phyloP scores from a whole-genome alignment of 2,113 vertebrate species.

The Phainopepla nitens region DNA sequence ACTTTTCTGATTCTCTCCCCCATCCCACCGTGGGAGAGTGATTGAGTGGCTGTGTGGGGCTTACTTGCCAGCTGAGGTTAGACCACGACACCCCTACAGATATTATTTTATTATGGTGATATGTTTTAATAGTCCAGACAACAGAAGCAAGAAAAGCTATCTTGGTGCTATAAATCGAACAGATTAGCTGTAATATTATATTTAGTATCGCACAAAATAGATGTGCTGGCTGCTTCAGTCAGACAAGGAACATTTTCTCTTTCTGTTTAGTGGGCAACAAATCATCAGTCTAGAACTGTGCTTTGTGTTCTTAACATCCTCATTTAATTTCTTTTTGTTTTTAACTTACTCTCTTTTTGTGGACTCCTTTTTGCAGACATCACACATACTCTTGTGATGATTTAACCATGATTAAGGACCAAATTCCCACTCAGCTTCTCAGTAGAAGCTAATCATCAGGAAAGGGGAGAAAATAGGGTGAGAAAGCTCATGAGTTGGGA shows the following conservation, averaged over 20 bases:
- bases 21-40: not conserved
- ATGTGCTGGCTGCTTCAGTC: not conserved
- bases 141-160: conserved; percentile 7
- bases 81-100: not conserved
- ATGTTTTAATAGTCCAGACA: conserved; percentile 26
- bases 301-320: not conserved
- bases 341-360: not conserved
- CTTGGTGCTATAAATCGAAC: conserved; percentile 31
- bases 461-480: not conserved
- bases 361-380: not conserved
- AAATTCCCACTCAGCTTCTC: not conserved
- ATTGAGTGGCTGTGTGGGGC: not conserved
- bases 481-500: not conserved
- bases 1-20: not conserved
- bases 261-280: not conserved
- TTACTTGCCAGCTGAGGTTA: not conserved
- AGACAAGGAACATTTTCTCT: conserved; percentile 1
- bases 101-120: conserved; percentile 14
- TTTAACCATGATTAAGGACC: not conserved
- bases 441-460: not conserved
- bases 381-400: not conserved
- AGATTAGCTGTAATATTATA: conserved; percentile 43
- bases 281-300: not conserved
- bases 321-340: not conserved
- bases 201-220: conserved; percentile 31